Evolutionary conservation across 1,140 invertebrate genomes (phyloP), one percentile per base, ranked within the genome.

Genomic region (Drosophila tropicalis): DNA sequence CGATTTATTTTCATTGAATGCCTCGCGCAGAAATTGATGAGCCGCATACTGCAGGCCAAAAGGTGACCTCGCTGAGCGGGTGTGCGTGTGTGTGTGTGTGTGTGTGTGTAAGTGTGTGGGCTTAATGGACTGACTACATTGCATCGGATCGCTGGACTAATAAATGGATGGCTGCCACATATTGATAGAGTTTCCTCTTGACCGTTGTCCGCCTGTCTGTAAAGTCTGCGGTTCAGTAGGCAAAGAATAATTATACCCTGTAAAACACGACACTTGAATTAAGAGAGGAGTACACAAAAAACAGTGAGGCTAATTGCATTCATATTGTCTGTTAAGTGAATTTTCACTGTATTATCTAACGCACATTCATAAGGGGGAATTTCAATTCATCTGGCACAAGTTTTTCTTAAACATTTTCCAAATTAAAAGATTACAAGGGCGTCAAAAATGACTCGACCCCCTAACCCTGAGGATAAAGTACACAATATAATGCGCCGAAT

Each of bases 1-100:
- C 82, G 84, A 87, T 87, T 83, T 87, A 79, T 87, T 82, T 86
- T 82, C 84, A 85, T 85, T 85, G 79, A 70, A 67, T 51, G 44
- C 64, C 68, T 57, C 68, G 70, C 67, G 72, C 79, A 76, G 80
- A 83, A 86, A 86, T 86, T 86, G 85, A 86, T 86, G 83, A 89
- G 83, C 75, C 72, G 61, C 72, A 76, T 71, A 83, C 75, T 79
- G 56, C 79, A 73, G 79, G 79, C 82, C 82, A 87, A 82, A 74
- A 86, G 68, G 72, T 82, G 82, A 86, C 69, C 70, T 70, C 22
- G 40, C 51, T 22, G 58, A 72, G 78, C 62, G 65, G 40, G 64
- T 75, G 29, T 29, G 29, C 29, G 29, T 29, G 29, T 25, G 22
- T 25, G 19, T 22, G 19, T 22, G 19, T 22, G 64, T 74, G 25